These are phyloP conservation scores for Tragelaphus imberbis DNA, from an alignment of 2,113 vertebrate genomes.

Conservation along the genomic window DNA sequence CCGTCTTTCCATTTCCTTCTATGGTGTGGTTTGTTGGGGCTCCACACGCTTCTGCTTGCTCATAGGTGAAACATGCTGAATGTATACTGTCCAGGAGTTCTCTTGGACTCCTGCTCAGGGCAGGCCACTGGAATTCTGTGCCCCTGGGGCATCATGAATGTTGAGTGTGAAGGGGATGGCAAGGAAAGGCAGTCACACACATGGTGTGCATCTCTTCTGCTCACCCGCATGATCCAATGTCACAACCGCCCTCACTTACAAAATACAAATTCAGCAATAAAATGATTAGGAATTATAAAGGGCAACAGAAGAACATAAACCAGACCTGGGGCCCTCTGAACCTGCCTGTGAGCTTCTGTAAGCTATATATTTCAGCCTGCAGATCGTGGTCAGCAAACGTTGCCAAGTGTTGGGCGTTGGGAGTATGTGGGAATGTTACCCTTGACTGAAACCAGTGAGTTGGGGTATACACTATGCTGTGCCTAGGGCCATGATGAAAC, in stretches of 20 bases:
- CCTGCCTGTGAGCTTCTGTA: fast-evolving
- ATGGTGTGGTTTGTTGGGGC: not conserved
- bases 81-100: not conserved
- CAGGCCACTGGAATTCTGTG: not conserved
- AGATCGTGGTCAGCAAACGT: not conserved
- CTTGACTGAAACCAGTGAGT: not conserved
- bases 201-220: fast-evolving
- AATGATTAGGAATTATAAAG: not conserved
- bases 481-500: not conserved
- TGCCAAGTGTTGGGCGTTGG: not conserved
- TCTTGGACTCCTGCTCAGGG: not conserved
- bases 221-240: fast-evolving
- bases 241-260: not conserved
- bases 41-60: fast-evolving
- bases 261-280: not conserved
- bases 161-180: fast-evolving
- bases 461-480: not conserved
- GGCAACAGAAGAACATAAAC: not conserved
- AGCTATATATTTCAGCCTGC: not conserved
- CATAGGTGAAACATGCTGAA: fast-evolving
- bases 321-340: not conserved
- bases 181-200: not conserved
- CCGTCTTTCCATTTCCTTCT: not conserved
- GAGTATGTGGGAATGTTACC: not conserved
- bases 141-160: fast-evolving